Base-by-base conservation (phyloP, 2,888 invertebrate genomes). In the Limenitis camilla region DNA sequence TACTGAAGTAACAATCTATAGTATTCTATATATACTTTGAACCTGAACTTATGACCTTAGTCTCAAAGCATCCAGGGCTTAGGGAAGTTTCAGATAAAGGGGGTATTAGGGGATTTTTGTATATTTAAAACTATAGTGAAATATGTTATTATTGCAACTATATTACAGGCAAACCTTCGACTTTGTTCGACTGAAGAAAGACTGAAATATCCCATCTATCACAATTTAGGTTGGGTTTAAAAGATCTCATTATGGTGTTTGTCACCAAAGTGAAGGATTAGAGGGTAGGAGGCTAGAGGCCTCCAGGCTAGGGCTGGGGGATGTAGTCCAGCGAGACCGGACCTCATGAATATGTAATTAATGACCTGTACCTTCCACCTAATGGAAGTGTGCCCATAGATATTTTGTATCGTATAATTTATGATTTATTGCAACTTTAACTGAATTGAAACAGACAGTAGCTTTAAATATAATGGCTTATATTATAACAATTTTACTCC, bases 291-390 rank as follows among this genome's bases (percentile, higher is more conserved):
- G n/a, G 28, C 43, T 7, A 2, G 40, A 4, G 19, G n/a, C 1
- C n/a, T 19, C 19, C n/a, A 31, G 30, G 19, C 32, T 9, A 9
- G 11, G 9, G 1, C 9, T 6, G 9, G 33, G n/a, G 6, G n/a
- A 9, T 4, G 2, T 3, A n/a, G 30, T 9, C 31, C 42, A 11
- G 11, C 42, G 30, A 7, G 9, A 8, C 27, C 39, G 44, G 39
- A 39, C 49, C 38, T 43, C 29, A 32, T 50, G 50, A 50, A 50
- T 50, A 50, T 50, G 44, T 50, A 50, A 50, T 50, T 50, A 43
- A 44, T 36, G 50, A 40, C 50, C 44, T 40, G 33, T 43, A 40
- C 50, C 50, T 50, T 50, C 28, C 44, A 44, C 40, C 39, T 50
- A 43, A 50, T 49, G 49, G 43, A 44, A 44, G 43, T 50, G 31